phyloP scores from a whole-genome alignment of 2,888 invertebrate genomes.

The Conops quadrifasciatus region DNA sequence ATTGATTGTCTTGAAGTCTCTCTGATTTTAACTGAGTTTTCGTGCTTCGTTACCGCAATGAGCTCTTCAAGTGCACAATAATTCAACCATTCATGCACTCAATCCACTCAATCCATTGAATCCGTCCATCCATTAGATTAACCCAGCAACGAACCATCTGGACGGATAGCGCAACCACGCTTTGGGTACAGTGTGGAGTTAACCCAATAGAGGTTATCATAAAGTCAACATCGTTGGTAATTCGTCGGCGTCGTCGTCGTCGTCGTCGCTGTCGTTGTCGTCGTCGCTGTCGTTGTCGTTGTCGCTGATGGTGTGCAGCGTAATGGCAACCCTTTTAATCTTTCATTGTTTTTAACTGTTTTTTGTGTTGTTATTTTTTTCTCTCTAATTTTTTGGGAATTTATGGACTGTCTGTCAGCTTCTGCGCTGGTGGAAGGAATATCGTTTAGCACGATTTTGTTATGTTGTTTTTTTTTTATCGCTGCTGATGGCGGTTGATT shows the following conservation, averaged over 20 bases:
- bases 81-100: constrained; percentile 14
- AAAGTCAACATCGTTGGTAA: constrained; percentile 38
- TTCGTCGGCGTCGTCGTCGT: constrained; percentile 28
- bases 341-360: constrained; percentile 5
- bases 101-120: constrained; percentile 9
- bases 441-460: constrained; percentile 16
- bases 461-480: neutral
- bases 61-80: neutral
- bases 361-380: neutral
- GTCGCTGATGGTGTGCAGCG: constrained; percentile 15
- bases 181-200: neutral
- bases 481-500: too few relatives aligned
- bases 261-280: too few relatives aligned
- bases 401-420: neutral
- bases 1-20: constrained; percentile 52
- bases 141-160: neutral
- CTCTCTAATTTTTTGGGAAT: neutral
- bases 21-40: constrained; percentile 22
- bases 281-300: too few relatives aligned
- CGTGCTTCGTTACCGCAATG: constrained; percentile 5
- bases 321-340: constrained; percentile 36
- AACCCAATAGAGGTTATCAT: constrained; percentile 33
- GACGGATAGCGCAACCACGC: neutral
- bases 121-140: constrained; percentile 7
- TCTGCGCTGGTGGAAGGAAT: constrained; percentile 8